Conservation (phyloP, 2,888 invertebrate species). For the Deroplatys truncata region DNA sequence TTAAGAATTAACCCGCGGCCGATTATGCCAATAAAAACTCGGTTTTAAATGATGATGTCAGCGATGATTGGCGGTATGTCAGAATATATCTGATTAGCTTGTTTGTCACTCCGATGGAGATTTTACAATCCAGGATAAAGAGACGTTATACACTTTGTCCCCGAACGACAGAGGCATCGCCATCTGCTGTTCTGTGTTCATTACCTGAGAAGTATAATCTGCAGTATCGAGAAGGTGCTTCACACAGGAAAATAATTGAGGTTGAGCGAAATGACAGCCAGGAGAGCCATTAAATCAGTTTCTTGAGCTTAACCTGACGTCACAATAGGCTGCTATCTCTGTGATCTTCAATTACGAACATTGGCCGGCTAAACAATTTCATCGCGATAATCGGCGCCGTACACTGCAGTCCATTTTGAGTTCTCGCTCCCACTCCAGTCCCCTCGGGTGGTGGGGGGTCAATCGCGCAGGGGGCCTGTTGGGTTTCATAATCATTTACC, state of each 20-base stretch:
- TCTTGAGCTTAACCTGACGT: background rate
- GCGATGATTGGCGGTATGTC: no score
- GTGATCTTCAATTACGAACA: slow-evolving; percentile 1
- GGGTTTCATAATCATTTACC: slow-evolving; percentile 27
- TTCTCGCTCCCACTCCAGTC: background rate
- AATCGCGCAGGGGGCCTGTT: background rate
- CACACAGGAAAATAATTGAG: background rate
- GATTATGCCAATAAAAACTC: no score
- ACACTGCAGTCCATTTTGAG: background rate
- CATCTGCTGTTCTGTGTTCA: no score
- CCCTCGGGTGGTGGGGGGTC: background rate
- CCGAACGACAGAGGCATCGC: no score
- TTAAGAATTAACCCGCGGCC: no score
- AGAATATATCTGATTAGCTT: fast-evolving
- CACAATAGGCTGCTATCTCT: background rate
- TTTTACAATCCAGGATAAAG: no score
- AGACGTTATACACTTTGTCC: no score
- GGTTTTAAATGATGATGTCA: no score
- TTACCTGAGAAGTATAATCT: no score
- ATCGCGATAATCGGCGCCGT: background rate
- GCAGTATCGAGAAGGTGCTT: background rate
- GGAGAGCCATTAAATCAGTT: background rate
- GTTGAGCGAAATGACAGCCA: background rate
- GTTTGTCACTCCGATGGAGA: no score
- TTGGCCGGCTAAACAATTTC: slow-evolving; percentile 1